Base-by-base conservation (phyloP, 2,113 vertebrate species). In the Polypterus senegalus region DNA sequence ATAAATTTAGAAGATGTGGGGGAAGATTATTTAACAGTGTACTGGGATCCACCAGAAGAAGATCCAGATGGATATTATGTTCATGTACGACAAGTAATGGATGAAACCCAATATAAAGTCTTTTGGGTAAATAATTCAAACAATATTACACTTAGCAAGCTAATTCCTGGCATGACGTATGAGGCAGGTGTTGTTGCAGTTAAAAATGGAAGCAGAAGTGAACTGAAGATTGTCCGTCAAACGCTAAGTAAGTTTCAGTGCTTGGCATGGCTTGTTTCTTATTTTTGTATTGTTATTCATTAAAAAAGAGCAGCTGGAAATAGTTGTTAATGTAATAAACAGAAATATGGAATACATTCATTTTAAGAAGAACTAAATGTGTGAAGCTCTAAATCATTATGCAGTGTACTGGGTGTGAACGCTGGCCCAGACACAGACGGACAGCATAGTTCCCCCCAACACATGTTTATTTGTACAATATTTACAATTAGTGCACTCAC, bases 81-180 rank as follows among this genome's bases (percentile, higher is more conserved):
- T 71, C 72, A 77, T 63, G 71, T 81, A 58, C 78, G 69, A 58
- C 65, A 79, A 52, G 49, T 58, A 11, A 62, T 62, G 59, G 27
- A 46, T 61, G 6, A 60, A 8, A 47, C 54, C 62, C 70, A 70
- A 59, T 59, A 54, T 0, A 73, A 58, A 65, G 67, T 61, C 43
- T 75, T 77, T 70, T 77, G 79, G 72, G 65, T 81, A 61, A 85
- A 76, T 46, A 59, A 74, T 62, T 76, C 75, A 56, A 70, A 82
- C 55, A 82, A 78, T 66, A 65, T 86, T 59, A 72, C 80, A 56
- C 4, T 91, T 72, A 78, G 74, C 62, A 46, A 64, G 52, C 79
- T 89, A 66, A 71, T 74, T 63, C 83, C 90, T 60, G 88, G 89
- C 68, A 84, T 85, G 76, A 68, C 79, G 5, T 93, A 91, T 70